These are phyloP conservation scores for Alethe castanea DNA, from an alignment of 2,113 vertebrate species.

Conservation along the genomic window DNA sequence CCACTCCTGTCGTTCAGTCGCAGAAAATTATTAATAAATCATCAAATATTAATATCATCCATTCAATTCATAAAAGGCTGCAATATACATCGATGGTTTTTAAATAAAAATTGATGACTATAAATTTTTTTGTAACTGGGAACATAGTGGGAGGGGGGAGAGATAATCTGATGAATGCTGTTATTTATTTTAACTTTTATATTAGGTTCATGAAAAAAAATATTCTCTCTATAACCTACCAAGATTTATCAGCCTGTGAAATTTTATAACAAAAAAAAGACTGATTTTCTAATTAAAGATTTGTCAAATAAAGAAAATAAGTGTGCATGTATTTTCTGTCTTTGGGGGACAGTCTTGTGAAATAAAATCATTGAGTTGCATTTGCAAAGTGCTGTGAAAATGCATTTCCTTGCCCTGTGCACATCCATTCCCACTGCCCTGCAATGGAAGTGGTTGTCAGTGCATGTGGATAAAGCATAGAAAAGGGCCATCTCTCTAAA, in stretches of 20 bases:
- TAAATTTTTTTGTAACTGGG: constrained; percentile 71
- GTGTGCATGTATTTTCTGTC: constrained; percentile 41
- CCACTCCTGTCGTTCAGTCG: constrained; percentile 21
- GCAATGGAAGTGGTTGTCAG: background rate
- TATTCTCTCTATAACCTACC: constrained; percentile 72
- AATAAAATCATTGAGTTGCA: background rate
- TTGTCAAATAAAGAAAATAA: constrained; percentile 71
- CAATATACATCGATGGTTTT: constrained; percentile 55
- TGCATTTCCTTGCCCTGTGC: background rate
- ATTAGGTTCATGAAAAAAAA: constrained; percentile 68
- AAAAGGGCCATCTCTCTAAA: background rate
- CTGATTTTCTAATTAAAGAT: constrained; percentile 80
- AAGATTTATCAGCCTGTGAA: constrained; percentile 76
- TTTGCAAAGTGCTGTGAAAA: background rate
- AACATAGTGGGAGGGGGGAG: background rate
- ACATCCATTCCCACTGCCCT: background rate
- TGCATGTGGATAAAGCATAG: background rate
- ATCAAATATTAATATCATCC: constrained; percentile 44
- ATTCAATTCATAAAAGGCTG: constrained; percentile 64
- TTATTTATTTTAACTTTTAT: constrained; percentile 78
- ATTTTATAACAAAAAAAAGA: constrained; percentile 74
- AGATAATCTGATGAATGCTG: constrained; percentile 67
- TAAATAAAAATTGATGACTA: constrained; percentile 66
- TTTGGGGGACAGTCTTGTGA: background rate
- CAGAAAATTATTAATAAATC: constrained; percentile 4